Evolutionary conservation across 2,113 vertebrate genomes (phyloP).

Genomic region (Regulus satrapa): DNA sequence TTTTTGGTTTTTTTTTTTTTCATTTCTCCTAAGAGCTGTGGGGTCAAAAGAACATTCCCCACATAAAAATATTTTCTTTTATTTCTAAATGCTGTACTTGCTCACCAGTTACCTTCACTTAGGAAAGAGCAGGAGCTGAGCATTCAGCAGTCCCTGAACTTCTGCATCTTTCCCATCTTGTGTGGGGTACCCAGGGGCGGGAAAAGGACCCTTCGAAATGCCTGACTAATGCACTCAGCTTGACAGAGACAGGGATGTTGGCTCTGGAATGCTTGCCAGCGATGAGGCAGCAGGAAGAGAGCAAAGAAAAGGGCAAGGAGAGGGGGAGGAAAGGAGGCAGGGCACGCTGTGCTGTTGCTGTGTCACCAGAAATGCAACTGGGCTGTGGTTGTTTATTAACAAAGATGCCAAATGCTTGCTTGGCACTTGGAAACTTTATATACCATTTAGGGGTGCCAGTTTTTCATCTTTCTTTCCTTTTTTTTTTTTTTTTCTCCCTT

Average conservation of each 20-base stretch:
- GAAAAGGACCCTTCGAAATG: background rate
- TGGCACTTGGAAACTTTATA: background rate
- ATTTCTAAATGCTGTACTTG: slow-evolving; percentile 54
- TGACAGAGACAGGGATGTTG: background rate
- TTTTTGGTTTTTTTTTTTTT: no score
- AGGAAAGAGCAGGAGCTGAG: slow-evolving; percentile 20
- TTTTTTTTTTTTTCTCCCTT: background rate
- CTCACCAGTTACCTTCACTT: background rate
- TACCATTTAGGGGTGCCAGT: fast-evolving
- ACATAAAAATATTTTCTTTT: slow-evolving; percentile 38
- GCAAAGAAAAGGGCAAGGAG: background rate
- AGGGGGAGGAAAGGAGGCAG: background rate
- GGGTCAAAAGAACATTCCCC: background rate
- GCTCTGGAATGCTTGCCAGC: slow-evolving; percentile 33
- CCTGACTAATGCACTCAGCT: slow-evolving; percentile 41
- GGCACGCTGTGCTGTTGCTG: background rate
- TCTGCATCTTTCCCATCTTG: background rate
- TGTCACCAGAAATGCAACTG: background rate
- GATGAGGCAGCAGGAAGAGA: background rate
- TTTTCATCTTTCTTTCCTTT: background rate
- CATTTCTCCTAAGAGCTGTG: background rate
- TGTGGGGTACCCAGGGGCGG: slow-evolving; percentile 46
- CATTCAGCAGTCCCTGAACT: slow-evolving; percentile 15
- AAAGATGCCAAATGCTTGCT: slow-evolving; percentile 17
- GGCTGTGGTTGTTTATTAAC: slow-evolving; percentile 37